Conservation (phyloP, 35 echinoderm and acorn worm species). For the Apostichopus californicus region DNA sequence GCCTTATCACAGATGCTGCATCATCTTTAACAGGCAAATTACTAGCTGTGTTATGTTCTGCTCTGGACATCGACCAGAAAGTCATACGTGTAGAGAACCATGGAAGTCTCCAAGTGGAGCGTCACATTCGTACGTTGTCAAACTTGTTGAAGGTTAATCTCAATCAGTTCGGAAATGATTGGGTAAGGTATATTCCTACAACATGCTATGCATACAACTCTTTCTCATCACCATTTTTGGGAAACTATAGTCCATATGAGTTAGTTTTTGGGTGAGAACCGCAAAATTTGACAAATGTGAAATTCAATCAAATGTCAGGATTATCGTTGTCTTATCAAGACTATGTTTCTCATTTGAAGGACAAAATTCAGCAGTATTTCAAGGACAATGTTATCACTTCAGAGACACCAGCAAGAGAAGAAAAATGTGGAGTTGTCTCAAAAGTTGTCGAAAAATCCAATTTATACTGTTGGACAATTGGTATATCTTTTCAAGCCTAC, state of each 20-base stretch:
- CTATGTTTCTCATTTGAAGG: constrained; percentile 56
- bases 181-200: constrained; percentile 50
- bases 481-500: constrained; percentile 63
- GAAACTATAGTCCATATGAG: constrained; percentile 29
- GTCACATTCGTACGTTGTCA: too few relatives aligned
- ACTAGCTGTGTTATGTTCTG: constrained; percentile 22
- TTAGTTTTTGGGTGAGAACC: constrained; percentile 56
- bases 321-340: constrained; percentile 38
- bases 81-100: too few relatives aligned
- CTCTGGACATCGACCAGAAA: constrained; percentile 19
- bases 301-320: constrained; percentile 56
- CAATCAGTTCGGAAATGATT: too few relatives aligned
- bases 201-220: constrained; percentile 55
- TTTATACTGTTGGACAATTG: constrained; percentile 53
- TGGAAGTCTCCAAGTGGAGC: too few relatives aligned
- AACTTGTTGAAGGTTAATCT: too few relatives aligned
- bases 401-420: constrained; percentile 52
- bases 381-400: constrained; percentile 57
- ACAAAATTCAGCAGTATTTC: constrained; percentile 62
- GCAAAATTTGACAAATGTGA: constrained; percentile 48
- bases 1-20: constrained; percentile 49
- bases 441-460: constrained; percentile 38
- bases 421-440: constrained; percentile 59
- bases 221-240: constrained; percentile 25
- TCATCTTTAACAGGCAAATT: too few relatives aligned